These are phyloP conservation scores for Drosophila pandora DNA, from an alignment of 1,140 invertebrate species.

Conservation along the genomic window DNA sequence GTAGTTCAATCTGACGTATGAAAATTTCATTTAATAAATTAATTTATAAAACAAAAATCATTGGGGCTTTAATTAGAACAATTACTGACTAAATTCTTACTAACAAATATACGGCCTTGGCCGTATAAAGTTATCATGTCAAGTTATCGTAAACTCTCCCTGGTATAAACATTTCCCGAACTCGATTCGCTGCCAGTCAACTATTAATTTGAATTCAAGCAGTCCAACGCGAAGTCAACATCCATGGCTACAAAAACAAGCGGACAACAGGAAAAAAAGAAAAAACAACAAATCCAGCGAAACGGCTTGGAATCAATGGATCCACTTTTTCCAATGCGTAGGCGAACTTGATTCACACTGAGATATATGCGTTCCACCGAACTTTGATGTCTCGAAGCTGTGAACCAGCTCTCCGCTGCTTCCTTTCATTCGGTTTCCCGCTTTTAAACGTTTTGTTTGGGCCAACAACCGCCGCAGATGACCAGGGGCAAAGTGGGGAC, in stretches of 20 bases:
- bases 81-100: background rate
- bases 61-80: background rate
- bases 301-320: constrained; percentile 75
- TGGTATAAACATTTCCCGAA: constrained; percentile 20
- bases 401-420: constrained; percentile 54
- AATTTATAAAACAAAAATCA: background rate
- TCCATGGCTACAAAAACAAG: constrained; percentile 18
- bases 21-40: background rate
- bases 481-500: background rate
- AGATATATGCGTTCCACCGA: constrained; percentile 81
- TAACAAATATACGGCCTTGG: background rate
- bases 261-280: background rate
- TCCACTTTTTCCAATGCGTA: constrained; percentile 77
- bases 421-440: constrained; percentile 27
- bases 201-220: constrained; percentile 82
- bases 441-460: constrained; percentile 71
- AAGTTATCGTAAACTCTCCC: background rate
- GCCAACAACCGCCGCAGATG: background rate
- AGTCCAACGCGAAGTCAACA: constrained; percentile 73
- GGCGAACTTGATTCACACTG: constrained; percentile 79
- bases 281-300: constrained; percentile 27
- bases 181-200: constrained; percentile 46
- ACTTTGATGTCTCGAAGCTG: constrained; percentile 75
- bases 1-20: background rate
- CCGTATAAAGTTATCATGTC: background rate